Conservation (phyloP, 2,888 invertebrate species). For the Eristalinus aeneus region DNA sequence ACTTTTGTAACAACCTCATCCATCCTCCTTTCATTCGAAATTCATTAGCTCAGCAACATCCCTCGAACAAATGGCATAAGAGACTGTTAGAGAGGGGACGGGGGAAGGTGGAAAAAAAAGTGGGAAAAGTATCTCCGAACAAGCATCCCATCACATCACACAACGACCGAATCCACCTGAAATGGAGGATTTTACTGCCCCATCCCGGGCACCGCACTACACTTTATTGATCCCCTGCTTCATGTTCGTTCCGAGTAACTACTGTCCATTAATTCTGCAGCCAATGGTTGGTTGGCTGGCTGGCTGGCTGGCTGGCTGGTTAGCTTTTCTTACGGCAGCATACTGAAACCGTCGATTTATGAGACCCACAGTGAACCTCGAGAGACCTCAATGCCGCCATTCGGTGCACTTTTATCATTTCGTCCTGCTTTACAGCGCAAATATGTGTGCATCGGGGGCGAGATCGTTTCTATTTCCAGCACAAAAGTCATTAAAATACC, state of each 20-base stretch:
- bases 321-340: not conserved
- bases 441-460: not conserved
- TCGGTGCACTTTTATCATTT: not conserved
- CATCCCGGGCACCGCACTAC: not conserved
- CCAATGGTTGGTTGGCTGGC: not conserved
- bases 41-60: not conserved
- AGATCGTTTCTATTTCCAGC: not conserved
- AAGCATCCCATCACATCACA: not conserved
- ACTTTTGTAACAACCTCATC: not conserved
- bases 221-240: not conserved
- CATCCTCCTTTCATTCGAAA: not conserved
- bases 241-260: not conserved
- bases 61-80: not conserved
- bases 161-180: not conserved
- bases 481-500: constrained; percentile 47
- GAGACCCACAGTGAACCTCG: not conserved
- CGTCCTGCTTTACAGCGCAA: not conserved
- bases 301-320: not conserved
- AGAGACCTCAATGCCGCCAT: not conserved
- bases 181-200: not conserved
- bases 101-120: no score
- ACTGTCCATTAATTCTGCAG: not conserved
- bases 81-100: no score
- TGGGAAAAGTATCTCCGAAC: not conserved
- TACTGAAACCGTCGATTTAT: not conserved